These are phyloP conservation scores for Dromas ardeola DNA, from an alignment of 2,113 vertebrate species.

Conservation along the genomic window DNA sequence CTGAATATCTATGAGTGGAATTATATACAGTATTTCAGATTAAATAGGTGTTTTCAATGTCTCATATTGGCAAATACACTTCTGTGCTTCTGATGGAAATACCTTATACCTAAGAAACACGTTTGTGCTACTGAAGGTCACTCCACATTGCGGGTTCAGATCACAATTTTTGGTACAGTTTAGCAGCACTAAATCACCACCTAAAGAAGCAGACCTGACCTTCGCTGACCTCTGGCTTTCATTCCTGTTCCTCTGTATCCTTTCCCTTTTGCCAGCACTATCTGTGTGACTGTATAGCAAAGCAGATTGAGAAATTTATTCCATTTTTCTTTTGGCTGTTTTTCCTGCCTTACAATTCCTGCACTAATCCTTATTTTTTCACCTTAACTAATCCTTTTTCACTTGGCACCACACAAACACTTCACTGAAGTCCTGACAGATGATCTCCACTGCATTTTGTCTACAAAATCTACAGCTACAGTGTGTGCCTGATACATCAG, in stretches of 20 bases:
- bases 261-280: not conserved
- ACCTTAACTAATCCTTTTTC: not conserved
- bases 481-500: not conserved
- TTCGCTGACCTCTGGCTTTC: not conserved
- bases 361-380: not conserved
- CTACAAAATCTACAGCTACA: not conserved
- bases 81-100: not conserved
- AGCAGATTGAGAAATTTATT: not conserved
- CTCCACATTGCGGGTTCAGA: not conserved
- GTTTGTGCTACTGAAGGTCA: not conserved
- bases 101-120: not conserved
- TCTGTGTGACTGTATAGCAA: not conserved
- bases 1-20: not conserved
- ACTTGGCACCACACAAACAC: not conserved
- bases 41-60: not conserved
- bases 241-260: not conserved
- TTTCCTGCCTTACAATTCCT: not conserved
- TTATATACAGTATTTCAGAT: not conserved
- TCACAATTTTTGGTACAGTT: not conserved
- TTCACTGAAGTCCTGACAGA: not conserved
- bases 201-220: not conserved
- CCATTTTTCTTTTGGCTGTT: not conserved
- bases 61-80: not conserved
- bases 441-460: not conserved
- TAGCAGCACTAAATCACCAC: not conserved